Evolutionary conservation across 2,888 invertebrate genomes (phyloP).

Genomic region (Kuschelorhynchus macadamiae): DNA sequence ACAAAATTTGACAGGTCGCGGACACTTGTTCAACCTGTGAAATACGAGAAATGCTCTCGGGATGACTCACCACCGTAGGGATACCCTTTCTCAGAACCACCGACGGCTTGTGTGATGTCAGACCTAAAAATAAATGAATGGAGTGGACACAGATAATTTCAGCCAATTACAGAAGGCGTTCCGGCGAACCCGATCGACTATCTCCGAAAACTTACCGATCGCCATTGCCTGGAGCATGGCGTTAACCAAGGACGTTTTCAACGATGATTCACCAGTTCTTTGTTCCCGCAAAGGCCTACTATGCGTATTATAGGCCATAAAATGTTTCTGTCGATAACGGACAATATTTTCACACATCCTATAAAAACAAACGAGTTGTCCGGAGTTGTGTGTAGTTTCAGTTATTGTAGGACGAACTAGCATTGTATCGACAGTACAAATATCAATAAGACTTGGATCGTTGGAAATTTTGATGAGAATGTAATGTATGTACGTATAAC

Average conservation of each 20-base stretch:
- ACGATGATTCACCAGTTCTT: constrained; percentile 38
- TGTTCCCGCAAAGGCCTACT: constrained; percentile 11
- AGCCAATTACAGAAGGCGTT: constrained; percentile 39
- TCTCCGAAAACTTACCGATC: neutral
- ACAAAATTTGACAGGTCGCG: constrained; percentile 42
- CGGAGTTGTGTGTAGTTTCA: too few relatives aligned
- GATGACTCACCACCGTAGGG: constrained; percentile 65
- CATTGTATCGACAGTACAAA: too few relatives aligned
- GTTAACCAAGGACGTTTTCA: constrained; percentile 36
- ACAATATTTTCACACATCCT: too few relatives aligned
- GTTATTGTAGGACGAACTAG: too few relatives aligned
- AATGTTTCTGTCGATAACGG: too few relatives aligned
- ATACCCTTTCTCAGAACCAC: constrained; percentile 68
- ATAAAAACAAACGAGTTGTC: too few relatives aligned
- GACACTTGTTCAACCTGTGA: constrained; percentile 44
- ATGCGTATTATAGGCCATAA: neutral
- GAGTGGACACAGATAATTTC: constrained; percentile 48
- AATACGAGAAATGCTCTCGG: constrained; percentile 57
- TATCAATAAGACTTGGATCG: too few relatives aligned
- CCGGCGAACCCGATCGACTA: constrained; percentile 16
- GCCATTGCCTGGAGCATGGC: constrained; percentile 16
- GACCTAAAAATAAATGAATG: constrained; percentile 65
- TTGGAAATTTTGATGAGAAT: too few relatives aligned
- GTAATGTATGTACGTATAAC: too few relatives aligned
- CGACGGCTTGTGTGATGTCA: constrained; percentile 65